These are phyloP conservation scores for Caenorhabditis latens DNA, from an alignment of 1,140 invertebrate species.

Conservation along the genomic window DNA sequence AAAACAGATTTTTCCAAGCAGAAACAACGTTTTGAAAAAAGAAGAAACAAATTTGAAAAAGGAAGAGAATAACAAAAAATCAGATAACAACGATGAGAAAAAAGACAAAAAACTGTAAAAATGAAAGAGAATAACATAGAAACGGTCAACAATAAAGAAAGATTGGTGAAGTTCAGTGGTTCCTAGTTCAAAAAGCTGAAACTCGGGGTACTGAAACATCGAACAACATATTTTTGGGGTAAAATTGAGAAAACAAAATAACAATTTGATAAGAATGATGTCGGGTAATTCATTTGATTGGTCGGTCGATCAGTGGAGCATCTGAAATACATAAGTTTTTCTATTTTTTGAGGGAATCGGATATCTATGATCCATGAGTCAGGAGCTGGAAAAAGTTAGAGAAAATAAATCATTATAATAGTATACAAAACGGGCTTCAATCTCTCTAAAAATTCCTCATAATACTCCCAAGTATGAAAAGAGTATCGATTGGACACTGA, in stretches of 20 bases:
- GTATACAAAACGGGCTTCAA: too few relatives aligned
- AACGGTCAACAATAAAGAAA: not conserved
- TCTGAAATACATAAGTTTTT: not conserved
- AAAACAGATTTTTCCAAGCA: not conserved
- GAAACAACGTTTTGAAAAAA: too few relatives aligned
- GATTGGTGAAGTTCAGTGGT: too few relatives aligned
- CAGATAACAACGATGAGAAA: too few relatives aligned
- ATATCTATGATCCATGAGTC: too few relatives aligned
- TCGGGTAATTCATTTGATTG: not conserved
- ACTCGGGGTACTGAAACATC: not conserved
- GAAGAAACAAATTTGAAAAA: too few relatives aligned
- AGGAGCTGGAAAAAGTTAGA: too few relatives aligned
- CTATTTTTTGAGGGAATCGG: not conserved
- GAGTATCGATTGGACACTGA: too few relatives aligned
- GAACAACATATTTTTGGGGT: not conserved
- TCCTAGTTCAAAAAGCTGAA: not conserved
- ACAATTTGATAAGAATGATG: conserved; percentile 30
- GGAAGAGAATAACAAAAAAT: too few relatives aligned
- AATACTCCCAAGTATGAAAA: too few relatives aligned
- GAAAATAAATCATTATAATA: too few relatives aligned
- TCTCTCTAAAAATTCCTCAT: too few relatives aligned
- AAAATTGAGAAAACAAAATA: conserved; percentile 15
- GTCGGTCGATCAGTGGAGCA: not conserved
- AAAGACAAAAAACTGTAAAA: not conserved
- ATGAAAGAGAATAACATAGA: not conserved